These are phyloP conservation scores for Arctopsyche grandis DNA, from an alignment of 1,140 invertebrate genomes.

Conservation along the genomic window DNA sequence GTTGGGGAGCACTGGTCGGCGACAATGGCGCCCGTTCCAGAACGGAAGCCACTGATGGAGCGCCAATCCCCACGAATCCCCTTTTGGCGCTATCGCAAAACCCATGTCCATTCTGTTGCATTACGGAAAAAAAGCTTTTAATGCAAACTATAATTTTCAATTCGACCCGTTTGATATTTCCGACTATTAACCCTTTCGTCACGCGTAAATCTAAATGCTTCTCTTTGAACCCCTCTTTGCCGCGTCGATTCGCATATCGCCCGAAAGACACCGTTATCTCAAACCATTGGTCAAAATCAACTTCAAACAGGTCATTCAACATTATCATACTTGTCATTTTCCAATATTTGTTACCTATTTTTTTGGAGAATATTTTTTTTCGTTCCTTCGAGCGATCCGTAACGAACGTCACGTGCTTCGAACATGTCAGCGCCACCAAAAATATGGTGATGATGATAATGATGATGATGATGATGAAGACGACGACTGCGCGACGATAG, in stretches of 20 bases:
- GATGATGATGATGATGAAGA: conserved; percentile 27
- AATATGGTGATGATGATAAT: conserved; percentile 22
- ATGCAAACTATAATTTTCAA: background rate
- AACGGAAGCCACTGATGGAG: conserved; percentile 9
- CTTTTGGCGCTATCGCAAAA: background rate
- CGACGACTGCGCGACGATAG: background rate
- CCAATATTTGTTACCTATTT: too few relatives aligned
- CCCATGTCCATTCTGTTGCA: too few relatives aligned
- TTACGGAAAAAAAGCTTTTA: background rate
- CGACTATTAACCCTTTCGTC: background rate
- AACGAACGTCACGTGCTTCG: conserved; percentile 5
- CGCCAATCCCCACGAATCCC: background rate
- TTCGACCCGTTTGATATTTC: background rate
- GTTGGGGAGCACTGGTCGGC: background rate
- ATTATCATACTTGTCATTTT: too few relatives aligned
- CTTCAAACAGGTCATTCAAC: too few relatives aligned
- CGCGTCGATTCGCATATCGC: too few relatives aligned
- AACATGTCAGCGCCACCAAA: conserved; percentile 6
- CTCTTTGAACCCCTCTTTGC: too few relatives aligned
- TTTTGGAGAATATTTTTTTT: too few relatives aligned
- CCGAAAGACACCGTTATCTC: too few relatives aligned
- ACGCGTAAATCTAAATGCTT: too few relatives aligned
- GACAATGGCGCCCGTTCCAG: conserved; percentile 38
- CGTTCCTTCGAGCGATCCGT: background rate
- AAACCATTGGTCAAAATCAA: too few relatives aligned